phyloP scores from a whole-genome alignment of 2,113 vertebrate species.

The Scatophagus argus region DNA sequence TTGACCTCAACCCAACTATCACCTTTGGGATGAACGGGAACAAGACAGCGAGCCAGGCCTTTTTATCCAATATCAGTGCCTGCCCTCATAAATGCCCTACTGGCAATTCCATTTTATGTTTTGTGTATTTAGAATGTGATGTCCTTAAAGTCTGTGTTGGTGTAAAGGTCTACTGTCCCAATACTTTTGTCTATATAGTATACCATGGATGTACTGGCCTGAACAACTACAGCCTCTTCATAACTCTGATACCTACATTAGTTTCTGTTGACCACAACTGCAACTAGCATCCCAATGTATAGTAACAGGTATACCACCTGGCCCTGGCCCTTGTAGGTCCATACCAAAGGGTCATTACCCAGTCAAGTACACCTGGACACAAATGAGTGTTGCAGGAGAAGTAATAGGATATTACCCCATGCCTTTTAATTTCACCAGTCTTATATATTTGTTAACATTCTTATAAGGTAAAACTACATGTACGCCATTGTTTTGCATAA shows the following conservation, averaged over 20 bases:
- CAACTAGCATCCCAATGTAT: background rate
- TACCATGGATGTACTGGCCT: background rate
- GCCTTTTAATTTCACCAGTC: constrained; percentile 1
- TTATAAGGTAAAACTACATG: background rate
- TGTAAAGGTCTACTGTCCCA: too few relatives aligned
- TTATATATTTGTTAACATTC: constrained; percentile 5
- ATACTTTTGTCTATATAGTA: too few relatives aligned
- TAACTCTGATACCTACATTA: background rate
- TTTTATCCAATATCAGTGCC: too few relatives aligned
- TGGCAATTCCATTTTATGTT: too few relatives aligned
- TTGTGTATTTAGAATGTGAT: too few relatives aligned
- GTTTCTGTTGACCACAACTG: background rate
- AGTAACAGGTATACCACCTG: background rate
- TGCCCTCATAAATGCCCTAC: too few relatives aligned
- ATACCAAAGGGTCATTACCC: constrained; percentile 7
- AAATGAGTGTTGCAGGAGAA: constrained; percentile 1
- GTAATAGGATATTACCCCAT: constrained; percentile 3
- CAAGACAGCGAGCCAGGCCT: too few relatives aligned
- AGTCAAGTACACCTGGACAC: background rate
- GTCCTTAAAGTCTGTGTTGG: too few relatives aligned
- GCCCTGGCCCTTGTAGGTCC: background rate
- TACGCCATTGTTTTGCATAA: background rate
- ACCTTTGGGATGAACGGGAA: too few relatives aligned
- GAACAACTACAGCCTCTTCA: background rate
- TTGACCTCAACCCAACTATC: too few relatives aligned